Evolutionary conservation across 2,797 vertebrate species (phyloP).

Genomic region (Tarsius wallacei): DNA sequence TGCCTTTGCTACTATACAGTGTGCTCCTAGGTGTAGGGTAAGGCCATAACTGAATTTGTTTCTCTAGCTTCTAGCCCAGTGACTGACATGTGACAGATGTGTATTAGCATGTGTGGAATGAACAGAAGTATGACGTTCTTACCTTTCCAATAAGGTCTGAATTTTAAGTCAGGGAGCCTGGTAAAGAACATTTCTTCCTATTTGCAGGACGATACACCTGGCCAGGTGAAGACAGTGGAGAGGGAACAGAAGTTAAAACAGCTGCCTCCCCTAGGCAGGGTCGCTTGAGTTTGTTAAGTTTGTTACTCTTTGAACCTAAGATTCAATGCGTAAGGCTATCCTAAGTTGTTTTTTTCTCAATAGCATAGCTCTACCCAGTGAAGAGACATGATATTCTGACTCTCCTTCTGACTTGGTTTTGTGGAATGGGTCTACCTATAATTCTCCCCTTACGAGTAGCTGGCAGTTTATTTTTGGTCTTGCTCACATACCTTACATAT

Average conservation of each 20-base stretch:
- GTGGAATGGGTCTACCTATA: neutral
- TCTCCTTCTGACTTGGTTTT: slow-evolving; percentile 15
- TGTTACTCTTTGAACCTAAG: slow-evolving; percentile 6
- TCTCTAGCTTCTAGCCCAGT: slow-evolving; percentile 49
- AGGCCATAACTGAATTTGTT: neutral
- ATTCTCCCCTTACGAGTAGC: neutral
- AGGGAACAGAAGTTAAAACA: neutral
- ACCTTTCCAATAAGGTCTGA: slow-evolving; percentile 16
- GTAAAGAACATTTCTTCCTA: neutral
- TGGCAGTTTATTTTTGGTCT: neutral
- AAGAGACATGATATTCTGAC: neutral
- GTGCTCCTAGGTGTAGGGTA: neutral
- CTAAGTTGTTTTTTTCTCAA: neutral
- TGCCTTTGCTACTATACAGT: neutral
- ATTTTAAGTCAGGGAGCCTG: neutral
- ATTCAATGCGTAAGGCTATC: neutral
- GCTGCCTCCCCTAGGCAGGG: neutral
- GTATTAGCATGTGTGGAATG: neutral
- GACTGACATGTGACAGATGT: neutral
- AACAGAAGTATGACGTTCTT: neutral
- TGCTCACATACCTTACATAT: neutral
- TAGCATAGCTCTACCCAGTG: neutral
- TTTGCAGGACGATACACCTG: neutral
- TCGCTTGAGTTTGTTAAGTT: neutral
- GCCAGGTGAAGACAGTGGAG: neutral